phyloP scores from a whole-genome alignment of 2,797 vertebrate species.

The Clarias pachynema region DNA sequence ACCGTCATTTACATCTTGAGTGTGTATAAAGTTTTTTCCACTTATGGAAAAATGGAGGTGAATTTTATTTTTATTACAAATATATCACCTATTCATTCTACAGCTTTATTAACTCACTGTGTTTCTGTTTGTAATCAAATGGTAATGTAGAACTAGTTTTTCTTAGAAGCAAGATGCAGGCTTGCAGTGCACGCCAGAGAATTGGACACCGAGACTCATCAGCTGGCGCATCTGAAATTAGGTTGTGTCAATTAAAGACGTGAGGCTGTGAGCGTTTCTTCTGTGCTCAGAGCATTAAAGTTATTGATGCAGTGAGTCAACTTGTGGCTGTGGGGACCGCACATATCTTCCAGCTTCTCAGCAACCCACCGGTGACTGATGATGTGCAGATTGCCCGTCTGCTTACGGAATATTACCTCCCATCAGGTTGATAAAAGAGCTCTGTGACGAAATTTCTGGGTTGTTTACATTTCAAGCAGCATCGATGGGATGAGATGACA shows the following conservation, averaged over 20 bases:
- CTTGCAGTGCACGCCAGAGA: conserved; percentile 31
- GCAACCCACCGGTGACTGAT: conserved; percentile 67
- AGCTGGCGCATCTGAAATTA: conserved; percentile 45
- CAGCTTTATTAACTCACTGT: conserved; percentile 39
- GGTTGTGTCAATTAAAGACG: conserved; percentile 46
- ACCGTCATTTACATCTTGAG: background rate
- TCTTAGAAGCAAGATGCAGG: conserved; percentile 20
- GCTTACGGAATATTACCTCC: conserved; percentile 71
- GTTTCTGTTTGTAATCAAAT: conserved; percentile 49
- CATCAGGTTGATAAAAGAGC: conserved; percentile 69
- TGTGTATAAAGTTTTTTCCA: background rate
- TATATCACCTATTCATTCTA: conserved; percentile 36
- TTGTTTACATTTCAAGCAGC: conserved; percentile 44
- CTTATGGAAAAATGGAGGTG: conserved; percentile 24
- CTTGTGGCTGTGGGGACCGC: conserved; percentile 35
- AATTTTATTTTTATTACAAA: conserved; percentile 42
- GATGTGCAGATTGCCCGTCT: conserved; percentile 65
- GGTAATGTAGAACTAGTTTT: conserved; percentile 43
- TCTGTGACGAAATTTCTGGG: conserved; percentile 45
- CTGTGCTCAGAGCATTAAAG: conserved; percentile 31
- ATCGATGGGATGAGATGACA: conserved; percentile 39
- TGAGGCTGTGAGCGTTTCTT: conserved; percentile 10
- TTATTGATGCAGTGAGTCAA: conserved; percentile 50
- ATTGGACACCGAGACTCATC: conserved; percentile 31
- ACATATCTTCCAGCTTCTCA: conserved; percentile 37